These are phyloP conservation scores for Cepaea nemoralis DNA, from an alignment of 1,140 invertebrate genomes.

Conservation along the genomic window DNA sequence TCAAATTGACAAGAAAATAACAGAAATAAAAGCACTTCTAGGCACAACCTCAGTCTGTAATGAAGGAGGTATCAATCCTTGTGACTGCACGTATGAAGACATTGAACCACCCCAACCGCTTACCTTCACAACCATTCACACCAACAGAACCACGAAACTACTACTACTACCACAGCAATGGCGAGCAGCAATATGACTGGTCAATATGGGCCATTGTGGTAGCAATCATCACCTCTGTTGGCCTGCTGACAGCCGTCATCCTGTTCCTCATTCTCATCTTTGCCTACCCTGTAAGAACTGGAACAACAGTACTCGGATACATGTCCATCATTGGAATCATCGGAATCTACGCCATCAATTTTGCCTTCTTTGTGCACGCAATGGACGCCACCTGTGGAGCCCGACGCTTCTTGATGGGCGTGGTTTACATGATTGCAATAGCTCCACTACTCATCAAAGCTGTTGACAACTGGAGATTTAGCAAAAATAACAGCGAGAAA, in stretches of 20 bases:
- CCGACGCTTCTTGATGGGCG: constrained; percentile 69
- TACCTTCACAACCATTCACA: neutral
- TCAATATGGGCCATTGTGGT: constrained; percentile 68
- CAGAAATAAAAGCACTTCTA: neutral
- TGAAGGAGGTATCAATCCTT: neutral
- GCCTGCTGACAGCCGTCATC: constrained; percentile 67
- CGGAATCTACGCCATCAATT: constrained; percentile 73
- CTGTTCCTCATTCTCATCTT: constrained; percentile 73
- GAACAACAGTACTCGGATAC: constrained; percentile 73
- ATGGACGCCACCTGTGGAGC: constrained; percentile 70
- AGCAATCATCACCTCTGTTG: constrained; percentile 67
- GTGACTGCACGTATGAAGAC: neutral
- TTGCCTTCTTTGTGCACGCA: constrained; percentile 74
- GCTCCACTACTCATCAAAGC: constrained; percentile 73
- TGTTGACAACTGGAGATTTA: constrained; percentile 71
- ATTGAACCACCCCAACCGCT: constrained; percentile 11
- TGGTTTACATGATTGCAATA: constrained; percentile 73
- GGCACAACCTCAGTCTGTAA: neutral
- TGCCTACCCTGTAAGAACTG: constrained; percentile 70
- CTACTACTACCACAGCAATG: constrained; percentile 52
- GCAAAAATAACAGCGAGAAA: constrained; percentile 56
- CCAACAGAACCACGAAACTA: constrained; percentile 58
- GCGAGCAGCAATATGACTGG: constrained; percentile 56
- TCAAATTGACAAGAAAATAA: neutral
- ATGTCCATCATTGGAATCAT: constrained; percentile 73